phyloP scores from a whole-genome alignment of 2,113 vertebrate species.

The Anser cygnoides region DNA sequence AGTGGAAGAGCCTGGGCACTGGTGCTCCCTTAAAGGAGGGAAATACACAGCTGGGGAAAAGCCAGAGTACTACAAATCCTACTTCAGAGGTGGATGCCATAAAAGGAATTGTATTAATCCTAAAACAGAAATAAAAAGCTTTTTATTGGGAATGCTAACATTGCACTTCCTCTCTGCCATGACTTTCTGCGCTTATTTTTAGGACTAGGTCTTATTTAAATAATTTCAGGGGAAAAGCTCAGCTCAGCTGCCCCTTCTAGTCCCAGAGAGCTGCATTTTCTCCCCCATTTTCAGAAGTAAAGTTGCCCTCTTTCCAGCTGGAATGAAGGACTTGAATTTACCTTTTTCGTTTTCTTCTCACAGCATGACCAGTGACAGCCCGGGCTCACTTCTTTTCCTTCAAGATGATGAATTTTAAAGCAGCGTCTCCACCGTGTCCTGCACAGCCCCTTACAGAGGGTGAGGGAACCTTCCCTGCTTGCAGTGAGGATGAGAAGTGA shows the following conservation, averaged over 20 bases:
- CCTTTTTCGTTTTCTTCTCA: not conserved
- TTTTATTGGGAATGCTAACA: fast-evolving
- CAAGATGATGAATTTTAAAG: fast-evolving
- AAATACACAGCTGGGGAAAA: fast-evolving
- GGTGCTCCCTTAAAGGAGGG: fast-evolving
- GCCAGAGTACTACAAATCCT: not conserved
- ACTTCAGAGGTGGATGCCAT: fast-evolving
- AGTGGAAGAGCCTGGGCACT: not conserved
- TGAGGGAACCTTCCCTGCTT: not conserved
- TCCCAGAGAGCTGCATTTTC: not conserved
- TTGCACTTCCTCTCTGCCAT: fast-evolving
- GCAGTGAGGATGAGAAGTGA: not conserved
- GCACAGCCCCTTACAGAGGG: fast-evolving
- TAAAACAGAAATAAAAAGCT: not conserved
- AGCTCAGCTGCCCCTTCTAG: not conserved
- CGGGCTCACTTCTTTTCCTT: not conserved
- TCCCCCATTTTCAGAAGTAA: not conserved
- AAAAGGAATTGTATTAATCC: not conserved
- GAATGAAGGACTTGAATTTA: not conserved
- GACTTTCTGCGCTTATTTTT: not conserved
- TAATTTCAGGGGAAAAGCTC: not conserved
- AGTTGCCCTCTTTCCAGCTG: not conserved
- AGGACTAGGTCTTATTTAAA: not conserved
- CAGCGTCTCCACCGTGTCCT: fast-evolving
- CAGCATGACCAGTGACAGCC: not conserved